Evolutionary conservation across 2,113 vertebrate genomes (phyloP).

Genomic region (Cricetomys ansorgei): DNA sequence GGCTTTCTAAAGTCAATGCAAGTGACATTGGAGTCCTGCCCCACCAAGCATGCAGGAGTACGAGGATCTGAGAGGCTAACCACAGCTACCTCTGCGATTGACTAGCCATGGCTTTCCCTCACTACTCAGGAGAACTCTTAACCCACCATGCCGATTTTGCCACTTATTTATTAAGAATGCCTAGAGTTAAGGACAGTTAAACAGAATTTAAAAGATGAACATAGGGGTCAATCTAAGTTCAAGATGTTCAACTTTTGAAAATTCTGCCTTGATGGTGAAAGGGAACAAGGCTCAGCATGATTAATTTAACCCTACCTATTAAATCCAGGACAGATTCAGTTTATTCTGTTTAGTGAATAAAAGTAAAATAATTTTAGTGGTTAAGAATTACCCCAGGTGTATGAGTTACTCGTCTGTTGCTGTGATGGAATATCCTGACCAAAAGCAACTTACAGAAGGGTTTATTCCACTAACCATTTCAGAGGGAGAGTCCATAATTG

Average conservation of each 20-base stretch:
- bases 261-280: neutral
- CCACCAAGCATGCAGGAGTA: neutral
- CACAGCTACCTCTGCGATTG: neutral
- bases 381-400: neutral
- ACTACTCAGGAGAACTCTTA: neutral
- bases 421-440: neutral
- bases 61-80: neutral
- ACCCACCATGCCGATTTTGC: neutral
- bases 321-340: neutral
- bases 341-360: neutral
- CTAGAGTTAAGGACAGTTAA: neutral
- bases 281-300: neutral
- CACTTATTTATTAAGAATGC: neutral
- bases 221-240: neutral
- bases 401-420: neutral
- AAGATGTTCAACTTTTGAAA: conserved; percentile 5
- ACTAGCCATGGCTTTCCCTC: neutral
- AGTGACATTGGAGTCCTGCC: neutral
- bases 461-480: neutral
- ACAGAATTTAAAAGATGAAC: neutral
- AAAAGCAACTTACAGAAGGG: neutral
- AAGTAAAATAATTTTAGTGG: neutral
- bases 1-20: neutral
- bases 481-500: neutral
- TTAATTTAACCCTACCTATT: neutral